Conservation (phyloP, 2,113 vertebrate genomes). For the Nycticebus coucang region DNA sequence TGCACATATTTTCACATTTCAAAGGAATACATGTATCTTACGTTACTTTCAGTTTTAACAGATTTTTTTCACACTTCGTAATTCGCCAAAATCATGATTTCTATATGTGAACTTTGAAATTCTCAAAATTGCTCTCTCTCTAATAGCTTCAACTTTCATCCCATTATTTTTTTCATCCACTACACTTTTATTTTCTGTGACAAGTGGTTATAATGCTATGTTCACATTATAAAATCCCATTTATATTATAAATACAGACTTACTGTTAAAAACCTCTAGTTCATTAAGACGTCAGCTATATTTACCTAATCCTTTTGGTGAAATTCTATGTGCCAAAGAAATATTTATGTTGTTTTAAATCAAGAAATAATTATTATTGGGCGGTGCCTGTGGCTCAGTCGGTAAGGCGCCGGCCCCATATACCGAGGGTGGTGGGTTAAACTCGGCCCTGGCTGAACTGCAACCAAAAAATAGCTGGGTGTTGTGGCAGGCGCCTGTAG, state of each 20-base stretch:
- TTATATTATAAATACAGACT: background rate
- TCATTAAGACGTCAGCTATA: background rate
- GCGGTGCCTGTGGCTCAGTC: too few relatives aligned
- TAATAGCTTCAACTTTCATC: background rate
- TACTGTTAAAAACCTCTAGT: background rate
- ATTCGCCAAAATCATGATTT: background rate
- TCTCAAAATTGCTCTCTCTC: background rate
- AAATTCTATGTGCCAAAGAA: background rate
- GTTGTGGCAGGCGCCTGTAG: too few relatives aligned
- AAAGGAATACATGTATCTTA: background rate
- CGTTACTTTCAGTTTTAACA: background rate
- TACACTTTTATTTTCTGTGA: background rate
- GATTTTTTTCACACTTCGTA: background rate
- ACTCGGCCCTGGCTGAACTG: too few relatives aligned
- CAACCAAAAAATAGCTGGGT: too few relatives aligned
- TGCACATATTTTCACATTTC: background rate
- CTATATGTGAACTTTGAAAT: background rate
- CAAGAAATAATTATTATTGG: background rate
- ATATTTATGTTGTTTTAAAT: background rate
- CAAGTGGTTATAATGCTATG: background rate
- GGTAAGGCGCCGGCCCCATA: too few relatives aligned
- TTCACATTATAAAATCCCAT: background rate
- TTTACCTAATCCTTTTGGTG: slow-evolving; percentile 23
- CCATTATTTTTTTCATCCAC: background rate
- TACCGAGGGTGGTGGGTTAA: too few relatives aligned